phyloP scores from a whole-genome alignment of 2,797 vertebrate species.

The Myiotriccus ornatus region DNA sequence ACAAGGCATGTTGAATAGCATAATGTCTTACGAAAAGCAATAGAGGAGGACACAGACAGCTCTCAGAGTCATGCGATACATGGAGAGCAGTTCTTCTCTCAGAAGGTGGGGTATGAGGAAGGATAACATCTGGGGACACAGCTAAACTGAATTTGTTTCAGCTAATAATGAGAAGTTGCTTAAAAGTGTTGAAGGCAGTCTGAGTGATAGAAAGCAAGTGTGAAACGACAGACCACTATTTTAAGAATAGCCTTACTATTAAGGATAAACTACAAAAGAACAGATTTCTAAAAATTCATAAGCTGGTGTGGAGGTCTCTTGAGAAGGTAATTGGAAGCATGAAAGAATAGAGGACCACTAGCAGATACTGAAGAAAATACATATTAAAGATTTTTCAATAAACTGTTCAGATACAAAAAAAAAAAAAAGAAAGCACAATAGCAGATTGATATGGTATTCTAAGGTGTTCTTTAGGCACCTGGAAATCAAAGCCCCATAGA shows the following conservation, averaged over 20 bases:
- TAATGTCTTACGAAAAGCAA: background rate
- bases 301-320: background rate
- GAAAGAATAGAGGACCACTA: background rate
- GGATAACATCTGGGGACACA: background rate
- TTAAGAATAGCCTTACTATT: background rate
- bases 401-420: background rate
- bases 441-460: background rate
- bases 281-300: background rate
- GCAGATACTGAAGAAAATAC: background rate
- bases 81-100: background rate
- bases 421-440: background rate
- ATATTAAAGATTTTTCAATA: background rate
- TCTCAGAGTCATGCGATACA: background rate
- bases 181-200: background rate
- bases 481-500: background rate
- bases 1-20: background rate
- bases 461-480: background rate
- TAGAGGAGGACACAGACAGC: background rate
- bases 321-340: constrained; percentile 9
- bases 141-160: background rate
- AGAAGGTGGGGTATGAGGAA: background rate
- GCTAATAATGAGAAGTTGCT: background rate
- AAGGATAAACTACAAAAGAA: background rate
- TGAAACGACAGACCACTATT: background rate
- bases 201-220: background rate